Conservation (phyloP, 2,113 vertebrate species). For the Clarias macrocephalus region DNA sequence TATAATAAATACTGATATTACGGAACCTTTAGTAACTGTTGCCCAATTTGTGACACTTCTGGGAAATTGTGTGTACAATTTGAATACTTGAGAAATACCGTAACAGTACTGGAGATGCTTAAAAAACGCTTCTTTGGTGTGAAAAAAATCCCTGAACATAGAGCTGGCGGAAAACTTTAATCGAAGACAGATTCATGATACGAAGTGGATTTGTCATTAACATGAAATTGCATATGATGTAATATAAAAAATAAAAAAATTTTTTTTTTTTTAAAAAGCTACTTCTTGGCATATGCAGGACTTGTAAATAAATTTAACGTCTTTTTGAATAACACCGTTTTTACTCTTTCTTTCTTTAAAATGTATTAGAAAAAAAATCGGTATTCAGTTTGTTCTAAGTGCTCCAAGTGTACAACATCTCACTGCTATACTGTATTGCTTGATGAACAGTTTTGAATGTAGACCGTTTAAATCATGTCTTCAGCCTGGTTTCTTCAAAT, state of each 20-base stretch:
- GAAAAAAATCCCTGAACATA: conserved; percentile 42
- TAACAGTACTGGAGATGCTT: not conserved
- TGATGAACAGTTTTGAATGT: not conserved
- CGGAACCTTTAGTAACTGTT: not conserved
- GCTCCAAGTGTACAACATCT: not conserved
- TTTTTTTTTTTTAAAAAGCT: no score
- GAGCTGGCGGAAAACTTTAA: not conserved
- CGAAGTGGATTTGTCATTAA: not conserved
- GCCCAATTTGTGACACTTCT: not conserved
- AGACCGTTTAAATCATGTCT: not conserved
- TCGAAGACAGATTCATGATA: conserved; percentile 17
- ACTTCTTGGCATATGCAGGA: conserved; percentile 19
- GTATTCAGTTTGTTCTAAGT: not conserved
- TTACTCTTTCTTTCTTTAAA: not conserved
- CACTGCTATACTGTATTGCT: not conserved
- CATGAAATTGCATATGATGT: conserved; percentile 23
- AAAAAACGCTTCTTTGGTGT: conserved; percentile 46
- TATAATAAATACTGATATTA: conserved; percentile 13
- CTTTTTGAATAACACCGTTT: conserved; percentile 10
- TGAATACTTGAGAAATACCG: not conserved
- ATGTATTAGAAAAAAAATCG: not conserved
- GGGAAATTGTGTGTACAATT: not conserved
- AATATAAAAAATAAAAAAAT: conserved; percentile 27
- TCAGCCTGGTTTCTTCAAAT: not conserved
- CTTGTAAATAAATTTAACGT: conserved; percentile 7